These are phyloP conservation scores for Tupaia tana DNA, from an alignment of 2,113 vertebrate genomes.

Conservation along the genomic window DNA sequence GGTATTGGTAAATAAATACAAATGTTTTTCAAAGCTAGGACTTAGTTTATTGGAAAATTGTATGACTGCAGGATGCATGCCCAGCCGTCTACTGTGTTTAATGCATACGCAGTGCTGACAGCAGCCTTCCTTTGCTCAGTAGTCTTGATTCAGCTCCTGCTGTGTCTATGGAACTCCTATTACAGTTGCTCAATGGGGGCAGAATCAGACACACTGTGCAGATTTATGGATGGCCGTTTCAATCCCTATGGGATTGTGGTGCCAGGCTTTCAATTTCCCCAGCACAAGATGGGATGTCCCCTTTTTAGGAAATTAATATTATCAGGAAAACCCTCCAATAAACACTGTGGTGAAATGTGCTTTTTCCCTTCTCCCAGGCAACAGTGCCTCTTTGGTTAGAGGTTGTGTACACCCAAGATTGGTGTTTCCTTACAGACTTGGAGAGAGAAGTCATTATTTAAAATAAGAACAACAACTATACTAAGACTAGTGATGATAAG, in stretches of 20 bases:
- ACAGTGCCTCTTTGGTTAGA: background rate
- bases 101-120: constrained; percentile 20
- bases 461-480: background rate
- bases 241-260: constrained; percentile 57
- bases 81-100: background rate
- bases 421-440: background rate
- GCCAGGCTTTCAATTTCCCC: constrained; percentile 33
- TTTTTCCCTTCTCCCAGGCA: constrained; percentile 3
- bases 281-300: background rate
- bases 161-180: constrained; percentile 59
- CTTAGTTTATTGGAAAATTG: constrained; percentile 58
- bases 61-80: constrained; percentile 22
- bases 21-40: constrained; percentile 80
- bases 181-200: constrained; percentile 58
- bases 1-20: constrained; percentile 89
- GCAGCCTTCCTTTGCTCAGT: background rate
- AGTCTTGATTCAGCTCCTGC: constrained; percentile 58
- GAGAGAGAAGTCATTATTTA: background rate
- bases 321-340: constrained; percentile 59
- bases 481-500: background rate
- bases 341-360: background rate
- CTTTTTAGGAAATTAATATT: constrained; percentile 59
- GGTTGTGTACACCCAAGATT: background rate
- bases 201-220: constrained; percentile 63
- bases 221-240: constrained; percentile 41